Evolutionary conservation across 2,113 vertebrate species (phyloP).

Genomic region (Calypte anna): DNA sequence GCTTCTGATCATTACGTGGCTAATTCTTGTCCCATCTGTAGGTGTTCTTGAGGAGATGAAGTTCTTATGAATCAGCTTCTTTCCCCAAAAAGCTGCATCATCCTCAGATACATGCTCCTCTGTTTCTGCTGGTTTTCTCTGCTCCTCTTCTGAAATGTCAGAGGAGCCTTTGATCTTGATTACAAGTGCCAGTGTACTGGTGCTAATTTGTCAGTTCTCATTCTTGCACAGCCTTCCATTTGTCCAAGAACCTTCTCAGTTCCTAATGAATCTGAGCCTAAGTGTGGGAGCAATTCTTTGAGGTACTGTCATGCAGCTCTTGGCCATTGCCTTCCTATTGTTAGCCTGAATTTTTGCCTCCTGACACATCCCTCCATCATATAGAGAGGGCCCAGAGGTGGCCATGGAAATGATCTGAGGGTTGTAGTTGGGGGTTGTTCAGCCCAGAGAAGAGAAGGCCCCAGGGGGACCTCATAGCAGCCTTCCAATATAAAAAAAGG

Average conservation of each 20-base stretch:
- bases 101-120: background rate
- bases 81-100: background rate
- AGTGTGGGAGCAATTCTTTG: background rate
- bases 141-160: background rate
- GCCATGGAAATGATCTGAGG: no score
- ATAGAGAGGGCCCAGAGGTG: background rate
- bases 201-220: background rate
- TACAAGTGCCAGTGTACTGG: background rate
- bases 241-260: background rate
- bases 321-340: background rate
- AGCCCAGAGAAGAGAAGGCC: background rate
- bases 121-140: background rate
- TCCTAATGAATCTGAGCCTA: background rate
- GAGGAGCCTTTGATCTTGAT: background rate
- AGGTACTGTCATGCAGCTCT: background rate
- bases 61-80: background rate
- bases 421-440: background rate
- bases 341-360: background rate
- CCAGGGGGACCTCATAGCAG: fast-evolving
- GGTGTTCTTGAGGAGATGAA: background rate
- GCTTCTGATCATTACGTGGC: background rate
- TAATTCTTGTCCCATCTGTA: background rate
- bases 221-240: background rate
- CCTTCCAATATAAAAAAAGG: background rate
- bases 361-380: background rate